phyloP scores from a whole-genome alignment of 2,888 invertebrate species.

The Sarcophaga carnaria region DNA sequence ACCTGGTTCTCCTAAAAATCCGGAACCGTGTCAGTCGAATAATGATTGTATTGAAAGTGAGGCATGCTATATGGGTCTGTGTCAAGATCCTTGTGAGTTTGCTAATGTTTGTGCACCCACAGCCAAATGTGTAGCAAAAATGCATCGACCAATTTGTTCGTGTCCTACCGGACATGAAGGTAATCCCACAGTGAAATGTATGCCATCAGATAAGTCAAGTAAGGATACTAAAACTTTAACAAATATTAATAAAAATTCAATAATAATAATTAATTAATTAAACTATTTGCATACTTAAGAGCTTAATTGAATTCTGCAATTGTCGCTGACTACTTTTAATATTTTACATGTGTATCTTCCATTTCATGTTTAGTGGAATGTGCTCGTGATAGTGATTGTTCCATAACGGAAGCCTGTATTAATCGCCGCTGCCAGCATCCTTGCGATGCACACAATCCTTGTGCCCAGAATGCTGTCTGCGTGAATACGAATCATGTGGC shows the following conservation, averaged over 20 bases:
- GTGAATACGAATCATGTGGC: conserved; percentile 93
- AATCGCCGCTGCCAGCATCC: conserved; percentile 92
- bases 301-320: neutral
- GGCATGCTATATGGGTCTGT: conserved; percentile 91
- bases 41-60: conserved; percentile 92
- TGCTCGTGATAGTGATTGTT: conserved; percentile 92
- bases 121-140: conserved; percentile 90
- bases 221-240: conserved; percentile 82
- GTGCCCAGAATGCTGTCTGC: conserved; percentile 91
- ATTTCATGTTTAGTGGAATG: conserved; percentile 86
- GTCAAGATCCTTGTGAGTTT: conserved; percentile 92
- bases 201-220: conserved; percentile 87
- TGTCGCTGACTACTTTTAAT: neutral
- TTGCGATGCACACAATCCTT: conserved; percentile 92
- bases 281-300: conserved; percentile 20
- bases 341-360: conserved; percentile 14
- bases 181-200: conserved; percentile 91
- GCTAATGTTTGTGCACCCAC: conserved; percentile 88
- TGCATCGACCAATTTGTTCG: conserved; percentile 91
- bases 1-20: conserved; percentile 87
- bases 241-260: conserved; percentile 30
- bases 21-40: conserved; percentile 91
- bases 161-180: conserved; percentile 91
- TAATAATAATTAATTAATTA: conserved; percentile 71
- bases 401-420: conserved; percentile 92